Evolutionary conservation across 1,140 invertebrate genomes (phyloP).

Genomic region (Trachelipus rathkii): DNA sequence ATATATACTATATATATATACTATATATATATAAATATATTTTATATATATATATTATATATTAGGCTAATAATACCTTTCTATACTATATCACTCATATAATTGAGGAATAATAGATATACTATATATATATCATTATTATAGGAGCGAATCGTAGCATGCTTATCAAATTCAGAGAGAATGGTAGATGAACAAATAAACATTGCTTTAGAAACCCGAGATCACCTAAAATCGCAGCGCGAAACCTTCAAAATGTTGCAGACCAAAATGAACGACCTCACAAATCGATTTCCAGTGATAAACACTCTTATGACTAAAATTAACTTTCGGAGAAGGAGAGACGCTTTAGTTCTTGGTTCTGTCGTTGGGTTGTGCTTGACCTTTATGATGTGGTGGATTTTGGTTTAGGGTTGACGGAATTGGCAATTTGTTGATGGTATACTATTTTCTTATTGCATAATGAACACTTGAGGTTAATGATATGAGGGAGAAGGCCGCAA

Average conservation of each 20-base stretch:
- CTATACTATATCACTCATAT: too few species aligned
- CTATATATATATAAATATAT: too few species aligned
- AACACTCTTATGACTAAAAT: conserved; percentile 89
- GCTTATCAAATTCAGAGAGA: conserved; percentile 88
- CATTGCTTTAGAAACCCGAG: conserved; percentile 91
- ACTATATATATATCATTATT: too few species aligned
- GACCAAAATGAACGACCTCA: conserved; percentile 85
- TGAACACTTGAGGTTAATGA: too few species aligned
- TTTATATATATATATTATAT: too few species aligned
- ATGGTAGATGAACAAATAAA: conserved; percentile 94
- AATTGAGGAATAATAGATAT: too few species aligned
- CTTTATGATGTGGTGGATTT: conserved; percentile 46
- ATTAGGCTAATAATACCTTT: too few species aligned
- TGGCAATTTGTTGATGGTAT: too few species aligned
- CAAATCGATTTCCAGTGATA: conserved; percentile 81
- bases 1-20: too few species aligned
- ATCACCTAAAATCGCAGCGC: conserved; percentile 81
- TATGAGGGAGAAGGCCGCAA: too few species aligned
- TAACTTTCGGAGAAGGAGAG: conserved; percentile 83
- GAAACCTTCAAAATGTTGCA: conserved; percentile 83
- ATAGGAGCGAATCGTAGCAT: too few species aligned
- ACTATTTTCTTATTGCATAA: too few species aligned
- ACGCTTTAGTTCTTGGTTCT: conserved; percentile 81
- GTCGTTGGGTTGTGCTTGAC: conserved; percentile 46
- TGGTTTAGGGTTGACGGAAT: background rate